Base-by-base conservation (phyloP, 2,113 vertebrate genomes). In the Todiramphus saurophagus region DNA sequence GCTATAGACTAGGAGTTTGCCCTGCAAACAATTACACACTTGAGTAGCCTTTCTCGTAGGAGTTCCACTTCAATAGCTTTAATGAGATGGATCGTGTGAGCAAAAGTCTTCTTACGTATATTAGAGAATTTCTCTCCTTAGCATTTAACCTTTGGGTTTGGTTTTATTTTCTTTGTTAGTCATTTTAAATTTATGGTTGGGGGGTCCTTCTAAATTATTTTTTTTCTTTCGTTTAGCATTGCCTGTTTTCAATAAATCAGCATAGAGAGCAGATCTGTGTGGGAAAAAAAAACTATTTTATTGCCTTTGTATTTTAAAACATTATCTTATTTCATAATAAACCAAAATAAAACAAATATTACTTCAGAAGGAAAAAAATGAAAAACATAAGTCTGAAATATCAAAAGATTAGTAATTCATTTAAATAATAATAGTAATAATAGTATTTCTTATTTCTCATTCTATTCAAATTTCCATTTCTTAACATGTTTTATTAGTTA, bases 11-110 rank as follows among this genome's bases (percentile, higher is more conserved):
- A 27, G 19, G 58, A 87, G 44, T 59, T 79, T 79, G 31, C 66
- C 77, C 70, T 89, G 44, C 58, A 91, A 90, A 87, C 66, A 94
- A 94, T 94, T 94, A 94, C 83, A 95, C 83, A 88, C 83, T 87
- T 0, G 31, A 95, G 76, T 66, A 93, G 17, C 25, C 41, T 75
- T 84, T 56, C 62, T 79, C 70, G 83, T 66, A 76, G 59, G 35
- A 95, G 89, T 96, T 95, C 81, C 83, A 93, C 89, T 92, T 79
- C 81, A 82, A 33, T 58, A 83, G 18, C 19, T 91, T 96, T 94
- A 96, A 93, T 96, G 69, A 96, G 86, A 68, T 46, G 44, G 53
- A n/a, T 35, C 16, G 10, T 19, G 50, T 85, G 77, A 94, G 53
- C 23, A 92, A 92, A 92, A 91, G 80, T 93, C 59, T n/a, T 91